Conservation (phyloP, 1,140 invertebrate species). For the Aphaenogaster ashmeadi region DNA sequence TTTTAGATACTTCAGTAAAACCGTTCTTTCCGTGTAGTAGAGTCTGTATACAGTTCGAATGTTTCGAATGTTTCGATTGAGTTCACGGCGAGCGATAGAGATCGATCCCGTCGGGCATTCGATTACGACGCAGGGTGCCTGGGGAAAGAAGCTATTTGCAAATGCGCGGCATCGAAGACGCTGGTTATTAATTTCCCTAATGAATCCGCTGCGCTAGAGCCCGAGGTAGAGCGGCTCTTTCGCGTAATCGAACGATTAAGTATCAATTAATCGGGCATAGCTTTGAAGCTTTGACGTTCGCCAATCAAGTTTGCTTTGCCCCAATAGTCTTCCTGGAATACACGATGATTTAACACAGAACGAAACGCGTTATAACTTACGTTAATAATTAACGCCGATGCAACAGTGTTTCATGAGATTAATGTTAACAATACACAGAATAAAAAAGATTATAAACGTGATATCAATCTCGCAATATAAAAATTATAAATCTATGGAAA, state of each 20-base stretch:
- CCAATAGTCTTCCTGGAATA: neutral
- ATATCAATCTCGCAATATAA: neutral
- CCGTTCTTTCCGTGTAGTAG: neutral
- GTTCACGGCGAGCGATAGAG: constrained; percentile 23
- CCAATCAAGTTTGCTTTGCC: neutral
- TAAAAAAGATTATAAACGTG: neutral
- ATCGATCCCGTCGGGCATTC: constrained; percentile 26
- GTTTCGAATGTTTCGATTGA: constrained; percentile 26
- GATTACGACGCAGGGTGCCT: constrained; percentile 49
- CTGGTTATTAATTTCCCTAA: constrained; percentile 79
- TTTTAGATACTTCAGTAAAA: too few relatives aligned
- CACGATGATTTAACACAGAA: neutral
- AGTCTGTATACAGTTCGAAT: neutral
- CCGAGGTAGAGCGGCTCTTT: constrained; percentile 42
- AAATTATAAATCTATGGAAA: constrained; percentile 11
- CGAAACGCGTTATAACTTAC: neutral
- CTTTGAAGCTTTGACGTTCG: constrained; percentile 22
- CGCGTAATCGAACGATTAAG: constrained; percentile 75
- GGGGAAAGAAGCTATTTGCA: constrained; percentile 73
- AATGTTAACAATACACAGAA: neutral
- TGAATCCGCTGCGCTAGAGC: constrained; percentile 68
- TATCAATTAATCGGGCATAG: constrained; percentile 74
- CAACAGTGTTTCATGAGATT: neutral
- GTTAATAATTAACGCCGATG: neutral
- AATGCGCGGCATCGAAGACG: constrained; percentile 46